Percentiles rank a stretch among this genome's conserved stretches.
Conservation (phyloP, 2,888 invertebrate genomes). For the Balanococcus diminutus region DNA sequence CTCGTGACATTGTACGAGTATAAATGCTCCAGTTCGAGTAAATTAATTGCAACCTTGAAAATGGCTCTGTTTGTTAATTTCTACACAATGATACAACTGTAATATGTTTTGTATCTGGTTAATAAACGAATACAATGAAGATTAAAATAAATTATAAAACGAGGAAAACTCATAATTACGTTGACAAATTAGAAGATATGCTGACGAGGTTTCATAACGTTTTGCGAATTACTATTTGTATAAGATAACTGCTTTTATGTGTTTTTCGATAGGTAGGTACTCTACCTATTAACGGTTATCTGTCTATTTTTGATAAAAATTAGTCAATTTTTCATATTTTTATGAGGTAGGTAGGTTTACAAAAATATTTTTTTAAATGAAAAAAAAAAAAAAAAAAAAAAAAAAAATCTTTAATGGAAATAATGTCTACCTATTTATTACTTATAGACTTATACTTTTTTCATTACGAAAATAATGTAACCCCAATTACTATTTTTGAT, state of each 20-base stretch:
- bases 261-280: too few relatives aligned
- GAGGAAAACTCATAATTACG: background rate
- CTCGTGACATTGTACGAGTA: slow-evolving; percentile 2
- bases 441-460: background rate
- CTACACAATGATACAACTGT: background rate
- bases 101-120: background rate
- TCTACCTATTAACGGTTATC: too few relatives aligned
- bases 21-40: background rate
- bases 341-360: background rate
- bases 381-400: too few relatives aligned
- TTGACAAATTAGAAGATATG: background rate
- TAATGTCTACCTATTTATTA: too few relatives aligned
- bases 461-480: background rate
- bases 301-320: too few relatives aligned
- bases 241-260: too few relatives aligned
- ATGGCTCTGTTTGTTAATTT: background rate
- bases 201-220: background rate
- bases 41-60: slow-evolving; percentile 1
- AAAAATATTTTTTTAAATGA: too few relatives aligned
- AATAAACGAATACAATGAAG: background rate
- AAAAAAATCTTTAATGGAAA: too few relatives aligned
- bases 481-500: background rate
- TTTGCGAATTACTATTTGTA: too few relatives aligned
- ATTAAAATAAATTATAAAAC: background rate
- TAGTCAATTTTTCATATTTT: too few relatives aligned